Evolutionary conservation across 2,888 invertebrate species (phyloP).

Genomic region (Agrotis segetum): DNA sequence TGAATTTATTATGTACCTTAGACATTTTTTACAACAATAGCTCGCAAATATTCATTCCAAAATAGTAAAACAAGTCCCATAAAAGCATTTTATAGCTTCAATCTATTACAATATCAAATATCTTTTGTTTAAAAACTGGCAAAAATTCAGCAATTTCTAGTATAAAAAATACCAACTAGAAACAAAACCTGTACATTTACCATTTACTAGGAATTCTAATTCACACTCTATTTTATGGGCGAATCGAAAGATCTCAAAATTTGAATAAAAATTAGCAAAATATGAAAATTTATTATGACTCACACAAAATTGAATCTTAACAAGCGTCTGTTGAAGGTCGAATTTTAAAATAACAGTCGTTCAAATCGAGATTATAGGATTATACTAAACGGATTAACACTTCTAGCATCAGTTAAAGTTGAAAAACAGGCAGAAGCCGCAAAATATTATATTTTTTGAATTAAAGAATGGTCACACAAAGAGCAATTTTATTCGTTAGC

Average conservation of each 20-base stretch:
- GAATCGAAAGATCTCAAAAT: slow-evolving; percentile 27
- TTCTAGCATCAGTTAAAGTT: background rate
- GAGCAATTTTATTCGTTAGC: slow-evolving; percentile 10
- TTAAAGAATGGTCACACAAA: slow-evolving; percentile 2
- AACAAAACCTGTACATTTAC: slow-evolving; percentile 1
- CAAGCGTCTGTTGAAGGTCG: rapidly evolving
- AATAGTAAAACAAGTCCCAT: slow-evolving; percentile 11
- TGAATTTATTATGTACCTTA: background rate
- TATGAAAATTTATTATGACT: background rate
- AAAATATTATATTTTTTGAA: background rate
- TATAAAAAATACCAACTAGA: background rate
- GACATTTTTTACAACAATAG: slow-evolving; percentile 10
- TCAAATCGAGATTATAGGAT: slow-evolving; percentile 1
- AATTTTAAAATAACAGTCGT: background rate
- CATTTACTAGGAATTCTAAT: slow-evolving; percentile 12
- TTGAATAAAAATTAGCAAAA: slow-evolving; percentile 11
- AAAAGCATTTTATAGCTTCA: slow-evolving; percentile 3
- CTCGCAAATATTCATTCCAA: background rate
- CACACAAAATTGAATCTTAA: slow-evolving; percentile 13
- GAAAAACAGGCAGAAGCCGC: background rate
- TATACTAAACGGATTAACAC: slow-evolving; percentile 24
- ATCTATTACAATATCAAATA: background rate
- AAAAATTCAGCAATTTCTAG: background rate
- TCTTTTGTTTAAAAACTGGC: slow-evolving; percentile 1
- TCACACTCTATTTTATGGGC: slow-evolving; percentile 27